These are phyloP conservation scores for Oscheius sp. DNA, from an alignment of 2,888 invertebrate genomes.

Conservation along the genomic window DNA sequence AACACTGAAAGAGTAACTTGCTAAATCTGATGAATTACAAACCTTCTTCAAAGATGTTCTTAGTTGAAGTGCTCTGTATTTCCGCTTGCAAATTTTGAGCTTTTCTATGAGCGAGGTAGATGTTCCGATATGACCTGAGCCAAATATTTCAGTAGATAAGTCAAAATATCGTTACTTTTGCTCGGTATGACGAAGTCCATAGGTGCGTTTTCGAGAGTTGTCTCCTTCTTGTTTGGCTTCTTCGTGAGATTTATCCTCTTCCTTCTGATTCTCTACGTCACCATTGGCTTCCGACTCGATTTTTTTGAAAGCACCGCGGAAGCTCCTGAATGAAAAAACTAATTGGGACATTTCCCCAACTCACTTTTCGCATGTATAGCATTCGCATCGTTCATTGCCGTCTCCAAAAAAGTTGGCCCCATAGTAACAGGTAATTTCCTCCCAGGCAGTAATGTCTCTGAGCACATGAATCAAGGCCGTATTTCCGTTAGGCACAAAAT, in stretches of 20 bases:
- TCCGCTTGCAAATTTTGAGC: conserved; percentile 3
- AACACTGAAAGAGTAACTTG: not conserved
- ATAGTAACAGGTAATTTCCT: conserved; percentile 97
- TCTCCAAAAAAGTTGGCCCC: conserved; percentile 99
- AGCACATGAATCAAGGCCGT: conserved; percentile 95
- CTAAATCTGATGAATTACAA: not conserved
- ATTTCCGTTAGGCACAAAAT: conserved; percentile 94
- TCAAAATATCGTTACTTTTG: conserved; percentile 3
- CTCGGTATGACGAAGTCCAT: conserved; percentile 24
- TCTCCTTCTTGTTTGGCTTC: not conserved
- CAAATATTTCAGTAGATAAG: not conserved
- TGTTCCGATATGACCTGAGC: conserved; percentile 16
- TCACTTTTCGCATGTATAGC: conserved; percentile 89
- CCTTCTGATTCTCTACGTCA: conserved; percentile 19
- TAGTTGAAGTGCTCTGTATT: conserved; percentile 10
- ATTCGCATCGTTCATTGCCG: conserved; percentile 94
- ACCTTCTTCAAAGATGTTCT: conserved; percentile 32
- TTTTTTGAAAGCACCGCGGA: conserved; percentile 11
- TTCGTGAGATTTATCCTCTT: not conserved
- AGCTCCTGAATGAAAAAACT: not conserved
- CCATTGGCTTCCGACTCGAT: not conserved
- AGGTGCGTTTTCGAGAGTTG: not conserved
- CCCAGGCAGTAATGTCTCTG: conserved; percentile 91
- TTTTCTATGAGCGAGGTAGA: conserved; percentile 3
- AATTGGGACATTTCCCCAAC: not conserved